A percentile compares a stretch with the other conserved stretches of the same genome.
Conservation (phyloP, 1,140 invertebrate genomes). For the Phenacoccus solenopsis region DNA sequence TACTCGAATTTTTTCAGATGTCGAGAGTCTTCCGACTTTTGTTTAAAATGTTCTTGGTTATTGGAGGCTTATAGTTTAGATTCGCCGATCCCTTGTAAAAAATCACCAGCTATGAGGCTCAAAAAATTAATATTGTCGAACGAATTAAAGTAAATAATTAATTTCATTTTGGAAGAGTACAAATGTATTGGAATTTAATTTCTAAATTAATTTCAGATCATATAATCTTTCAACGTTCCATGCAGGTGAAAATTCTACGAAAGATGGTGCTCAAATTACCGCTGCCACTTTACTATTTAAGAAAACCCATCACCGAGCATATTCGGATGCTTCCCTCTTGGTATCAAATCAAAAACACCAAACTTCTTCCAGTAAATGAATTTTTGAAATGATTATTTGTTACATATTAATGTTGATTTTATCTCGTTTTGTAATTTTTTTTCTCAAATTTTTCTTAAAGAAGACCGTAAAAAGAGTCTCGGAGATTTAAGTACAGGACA, state of each 20-base stretch:
- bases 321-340: constrained; percentile 75
- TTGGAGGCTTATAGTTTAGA: constrained; percentile 86
- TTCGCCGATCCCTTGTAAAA: constrained; percentile 53
- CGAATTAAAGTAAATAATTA: constrained; percentile 54
- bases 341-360: constrained; percentile 30
- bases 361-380: background rate
- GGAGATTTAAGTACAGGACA: constrained; percentile 86
- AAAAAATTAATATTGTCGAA: constrained; percentile 78
- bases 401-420: constrained; percentile 5
- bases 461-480: constrained; percentile 46
- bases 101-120: constrained; percentile 73
- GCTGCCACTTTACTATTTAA: background rate
- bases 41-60: constrained; percentile 88
- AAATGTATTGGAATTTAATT: constrained; percentile 29
- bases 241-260: constrained; percentile 14
- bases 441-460: constrained; percentile 28
- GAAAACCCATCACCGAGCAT: constrained; percentile 72
- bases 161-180: background rate
- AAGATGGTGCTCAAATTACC: constrained; percentile 7
- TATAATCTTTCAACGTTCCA: constrained; percentile 19
- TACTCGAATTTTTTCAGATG: constrained; percentile 47
- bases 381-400: background rate
- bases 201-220: background rate
- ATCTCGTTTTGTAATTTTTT: constrained; percentile 1
- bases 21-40: constrained; percentile 86